Percentiles rank a stretch among this genome's conserved stretches.
Conservation (phyloP, 1,140 invertebrate genomes). For the Polypedilum vanderplanki region DNA sequence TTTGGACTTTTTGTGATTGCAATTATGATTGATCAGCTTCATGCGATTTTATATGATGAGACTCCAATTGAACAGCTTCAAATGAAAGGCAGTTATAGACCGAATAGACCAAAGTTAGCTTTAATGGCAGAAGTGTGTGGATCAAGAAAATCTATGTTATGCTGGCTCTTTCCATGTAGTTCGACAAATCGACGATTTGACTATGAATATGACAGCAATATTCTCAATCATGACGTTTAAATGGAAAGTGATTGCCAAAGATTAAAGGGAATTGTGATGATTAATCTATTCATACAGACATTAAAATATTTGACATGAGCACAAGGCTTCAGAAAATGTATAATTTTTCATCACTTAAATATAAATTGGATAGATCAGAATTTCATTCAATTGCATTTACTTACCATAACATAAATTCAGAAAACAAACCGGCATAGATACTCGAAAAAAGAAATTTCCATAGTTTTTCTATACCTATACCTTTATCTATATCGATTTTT, state of each 20-base stretch:
- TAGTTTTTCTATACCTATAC: no score
- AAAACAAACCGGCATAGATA: no score
- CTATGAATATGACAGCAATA: slow-evolving; percentile 46
- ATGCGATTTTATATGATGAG: slow-evolving; percentile 61
- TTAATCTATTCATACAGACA: background rate
- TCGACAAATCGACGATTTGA: slow-evolving; percentile 47
- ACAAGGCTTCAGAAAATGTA: no score
- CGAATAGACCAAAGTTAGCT: slow-evolving; percentile 58
- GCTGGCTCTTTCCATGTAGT: slow-evolving; percentile 60
- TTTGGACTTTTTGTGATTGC: slow-evolving; percentile 87
- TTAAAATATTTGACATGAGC: no score
- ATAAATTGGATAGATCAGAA: no score
- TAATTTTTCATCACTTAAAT: no score
- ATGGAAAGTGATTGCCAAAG: background rate
- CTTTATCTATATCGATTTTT: no score
- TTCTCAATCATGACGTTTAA: slow-evolving; percentile 54
- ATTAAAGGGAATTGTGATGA: background rate
- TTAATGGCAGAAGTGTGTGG: slow-evolving; percentile 76
- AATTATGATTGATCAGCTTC: slow-evolving; percentile 83
- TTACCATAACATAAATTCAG: no score
- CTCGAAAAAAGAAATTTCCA: no score
- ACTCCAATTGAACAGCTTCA: slow-evolving; percentile 74
- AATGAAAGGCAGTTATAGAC: slow-evolving; percentile 58
- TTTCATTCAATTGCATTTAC: no score
- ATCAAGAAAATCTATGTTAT: slow-evolving; percentile 53